Conservation (phyloP, 2,797 vertebrate species). For the Micrastur ruficollis region DNA sequence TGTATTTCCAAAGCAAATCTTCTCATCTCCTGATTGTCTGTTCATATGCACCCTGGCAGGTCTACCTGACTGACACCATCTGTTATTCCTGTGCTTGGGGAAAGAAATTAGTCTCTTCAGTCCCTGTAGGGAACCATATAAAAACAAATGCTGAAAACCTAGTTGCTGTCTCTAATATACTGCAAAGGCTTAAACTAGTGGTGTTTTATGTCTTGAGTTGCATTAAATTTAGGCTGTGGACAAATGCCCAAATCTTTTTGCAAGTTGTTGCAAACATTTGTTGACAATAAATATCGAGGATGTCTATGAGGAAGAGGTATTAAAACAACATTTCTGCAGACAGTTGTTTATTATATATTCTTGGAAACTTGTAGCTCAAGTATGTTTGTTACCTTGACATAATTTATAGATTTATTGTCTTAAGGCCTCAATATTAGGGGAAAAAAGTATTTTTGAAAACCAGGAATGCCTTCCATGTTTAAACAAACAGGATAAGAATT, state of each 20-base stretch:
- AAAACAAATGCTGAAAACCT: not conserved
- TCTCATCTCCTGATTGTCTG: not conserved
- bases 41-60: not conserved
- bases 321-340: not conserved
- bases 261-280: not conserved
- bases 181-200: not conserved
- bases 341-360: not conserved
- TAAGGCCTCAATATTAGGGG: not conserved
- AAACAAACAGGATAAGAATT: not conserved
- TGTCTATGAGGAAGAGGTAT: not conserved
- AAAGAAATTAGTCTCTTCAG: not conserved
- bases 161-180: not conserved
- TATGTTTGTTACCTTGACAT: not conserved
- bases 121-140: not conserved
- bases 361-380: not conserved
- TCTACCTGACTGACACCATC: slow-evolving; percentile 46
- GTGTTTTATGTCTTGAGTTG: not conserved
- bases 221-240: not conserved
- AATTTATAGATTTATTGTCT: not conserved
- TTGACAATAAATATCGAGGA: not conserved
- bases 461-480: not conserved
- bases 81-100: not conserved
- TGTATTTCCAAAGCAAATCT: slow-evolving; percentile 18
- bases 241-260: not conserved
- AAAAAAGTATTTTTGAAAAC: not conserved